A percentile compares a stretch with the other conserved stretches of the same genome.
These are phyloP conservation scores for Macrobrachium rosenbergii DNA, from an alignment of 1,140 invertebrate species.

Conservation along the genomic window DNA sequence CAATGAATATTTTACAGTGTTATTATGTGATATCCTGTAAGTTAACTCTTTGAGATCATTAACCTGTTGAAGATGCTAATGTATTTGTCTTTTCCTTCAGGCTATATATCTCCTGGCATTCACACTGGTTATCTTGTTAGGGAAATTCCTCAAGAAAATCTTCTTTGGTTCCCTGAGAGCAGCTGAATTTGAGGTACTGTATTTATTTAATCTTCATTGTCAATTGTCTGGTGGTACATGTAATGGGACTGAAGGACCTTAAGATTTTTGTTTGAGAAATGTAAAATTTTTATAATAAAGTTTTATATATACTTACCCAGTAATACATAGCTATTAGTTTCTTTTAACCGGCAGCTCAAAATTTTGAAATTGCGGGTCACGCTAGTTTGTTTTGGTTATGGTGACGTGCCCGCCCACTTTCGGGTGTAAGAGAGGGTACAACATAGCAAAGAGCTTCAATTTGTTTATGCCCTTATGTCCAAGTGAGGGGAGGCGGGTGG, in stretches of 20 bases:
- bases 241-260: not conserved
- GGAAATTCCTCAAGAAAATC: conserved; percentile 94
- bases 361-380: no score
- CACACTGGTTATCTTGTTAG: conserved; percentile 93
- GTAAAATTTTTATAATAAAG: no score
- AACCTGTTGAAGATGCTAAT: not conserved
- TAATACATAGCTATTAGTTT: no score
- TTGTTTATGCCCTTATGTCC: no score
- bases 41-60: not conserved
- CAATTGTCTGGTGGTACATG: not conserved
- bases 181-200: conserved; percentile 94
- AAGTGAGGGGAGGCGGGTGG: no score
- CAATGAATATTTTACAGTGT: no score
- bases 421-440: no score
- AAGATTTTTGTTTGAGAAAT: not conserved
- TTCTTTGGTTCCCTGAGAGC: conserved; percentile 98
- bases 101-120: conserved; percentile 98
- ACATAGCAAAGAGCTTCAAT: no score
- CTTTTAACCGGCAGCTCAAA: no score
- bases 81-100: conserved; percentile 76
- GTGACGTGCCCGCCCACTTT: no score
- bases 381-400: no score
- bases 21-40: not conserved
- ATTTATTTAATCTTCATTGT: not conserved
- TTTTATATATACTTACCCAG: no score